Conservation (phyloP, 92 coral and sea anemone species). For the Palythoa grandiflora region DNA sequence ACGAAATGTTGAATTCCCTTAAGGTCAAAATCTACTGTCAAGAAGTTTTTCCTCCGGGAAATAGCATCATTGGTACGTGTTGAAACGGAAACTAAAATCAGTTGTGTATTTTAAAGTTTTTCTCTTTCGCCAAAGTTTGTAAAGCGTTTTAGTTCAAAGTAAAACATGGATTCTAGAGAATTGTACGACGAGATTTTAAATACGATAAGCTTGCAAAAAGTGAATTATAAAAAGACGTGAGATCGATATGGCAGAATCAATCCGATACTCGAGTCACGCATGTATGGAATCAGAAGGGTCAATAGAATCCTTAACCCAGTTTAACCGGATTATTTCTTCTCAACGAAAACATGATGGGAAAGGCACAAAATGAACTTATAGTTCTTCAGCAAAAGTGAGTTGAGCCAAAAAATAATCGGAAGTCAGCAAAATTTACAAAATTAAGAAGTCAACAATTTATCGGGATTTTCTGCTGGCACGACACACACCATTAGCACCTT, state of each 20-base stretch:
- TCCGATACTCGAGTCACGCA: background rate
- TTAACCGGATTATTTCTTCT: conserved; percentile 18
- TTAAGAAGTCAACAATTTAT: conserved; percentile 24
- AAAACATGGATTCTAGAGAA: background rate
- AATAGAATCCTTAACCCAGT: conserved; percentile 32
- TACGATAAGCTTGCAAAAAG: conserved; percentile 15
- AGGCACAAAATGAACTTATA: background rate
- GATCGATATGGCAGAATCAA: background rate
- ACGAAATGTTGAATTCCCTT: background rate
- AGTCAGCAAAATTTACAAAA: conserved; percentile 2
- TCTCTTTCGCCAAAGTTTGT: background rate
- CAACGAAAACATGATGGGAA: background rate
- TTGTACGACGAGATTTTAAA: conserved; percentile 13
- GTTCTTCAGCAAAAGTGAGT: background rate
- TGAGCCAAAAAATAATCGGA: conserved; percentile 16
- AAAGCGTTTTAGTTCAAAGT: background rate
- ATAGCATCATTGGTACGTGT: background rate
- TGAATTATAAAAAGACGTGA: background rate
- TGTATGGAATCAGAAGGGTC: background rate
- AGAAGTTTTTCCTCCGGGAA: background rate
- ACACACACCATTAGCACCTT: conserved; percentile 21
- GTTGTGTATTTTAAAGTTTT: background rate
- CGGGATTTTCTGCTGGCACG: conserved; percentile 38
- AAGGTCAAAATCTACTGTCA: conserved; percentile 18
- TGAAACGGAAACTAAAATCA: background rate